Percentiles rank a stretch among this genome's conserved stretches.
Conservation (phyloP, 2,113 vertebrate genomes). For the Suncus etruscus region DNA sequence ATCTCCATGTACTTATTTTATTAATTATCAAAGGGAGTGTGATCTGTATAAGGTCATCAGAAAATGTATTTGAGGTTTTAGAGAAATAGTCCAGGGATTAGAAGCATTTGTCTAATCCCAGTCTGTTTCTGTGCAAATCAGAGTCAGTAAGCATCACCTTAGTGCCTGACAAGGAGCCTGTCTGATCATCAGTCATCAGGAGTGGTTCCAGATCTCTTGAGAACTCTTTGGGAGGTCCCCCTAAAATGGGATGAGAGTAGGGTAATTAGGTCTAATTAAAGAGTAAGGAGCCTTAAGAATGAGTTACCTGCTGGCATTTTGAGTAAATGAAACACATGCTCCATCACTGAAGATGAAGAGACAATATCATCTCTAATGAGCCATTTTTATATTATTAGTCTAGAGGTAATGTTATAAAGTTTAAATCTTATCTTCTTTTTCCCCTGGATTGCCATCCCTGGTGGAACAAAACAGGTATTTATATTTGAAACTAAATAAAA, state of each 20-base stretch:
- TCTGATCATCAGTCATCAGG: too few species aligned
- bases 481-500: constrained; percentile 36
- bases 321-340: constrained; percentile 36
- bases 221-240: too few species aligned
- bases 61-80: neutral
- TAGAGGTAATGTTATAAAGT: constrained; percentile 47
- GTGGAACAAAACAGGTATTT: constrained; percentile 53
- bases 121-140: too few species aligned
- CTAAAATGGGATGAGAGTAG: neutral
- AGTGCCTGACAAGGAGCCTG: too few species aligned
- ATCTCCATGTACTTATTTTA: neutral
- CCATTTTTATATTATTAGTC: constrained; percentile 49
- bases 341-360: constrained; percentile 75
- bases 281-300: constrained; percentile 7
- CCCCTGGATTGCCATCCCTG: constrained; percentile 68
- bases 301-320: constrained; percentile 45
- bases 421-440: constrained; percentile 72
- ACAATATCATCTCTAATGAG: constrained; percentile 63
- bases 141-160: too few species aligned
- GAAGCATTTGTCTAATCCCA: too few species aligned
- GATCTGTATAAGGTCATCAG: neutral
- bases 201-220: too few species aligned
- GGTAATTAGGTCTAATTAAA: constrained; percentile 39
- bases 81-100: too few species aligned
- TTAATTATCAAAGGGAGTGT: neutral